Evolutionary conservation across 2,888 invertebrate species (phyloP).

Genomic region (Rhamphomyia laevipes): DNA sequence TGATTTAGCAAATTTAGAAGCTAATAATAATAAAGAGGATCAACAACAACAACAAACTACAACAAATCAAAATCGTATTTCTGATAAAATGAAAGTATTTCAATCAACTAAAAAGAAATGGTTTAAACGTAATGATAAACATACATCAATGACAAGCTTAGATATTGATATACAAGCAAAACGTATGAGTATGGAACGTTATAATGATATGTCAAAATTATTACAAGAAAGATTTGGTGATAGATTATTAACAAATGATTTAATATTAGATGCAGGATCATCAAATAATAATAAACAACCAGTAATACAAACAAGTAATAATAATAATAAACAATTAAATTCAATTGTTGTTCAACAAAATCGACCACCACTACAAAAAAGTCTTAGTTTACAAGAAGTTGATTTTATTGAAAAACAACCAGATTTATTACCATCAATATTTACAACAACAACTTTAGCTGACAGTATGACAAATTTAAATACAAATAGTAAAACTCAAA

Average conservation of each 20-base stretch:
- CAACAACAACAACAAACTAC: neutral
- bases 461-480: slow-evolving; percentile 4
- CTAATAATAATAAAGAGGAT: slow-evolving; percentile 30
- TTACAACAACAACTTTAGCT: slow-evolving; percentile 17
- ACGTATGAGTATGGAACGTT: slow-evolving; percentile 56
- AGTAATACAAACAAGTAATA: neutral
- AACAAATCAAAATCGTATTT: slow-evolving; percentile 10
- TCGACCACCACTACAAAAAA: slow-evolving; percentile 28
- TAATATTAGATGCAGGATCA: neutral
- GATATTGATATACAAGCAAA: slow-evolving; percentile 52
- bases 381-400: slow-evolving; percentile 35
- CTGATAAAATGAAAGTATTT: slow-evolving; percentile 38
- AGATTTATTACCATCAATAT: slow-evolving; percentile 23
- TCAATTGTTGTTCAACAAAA: slow-evolving; percentile 15
- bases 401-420: slow-evolving; percentile 30
- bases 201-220: slow-evolving; percentile 59
- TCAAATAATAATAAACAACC: neutral
- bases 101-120: slow-evolving; percentile 51
- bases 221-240: slow-evolving; percentile 54
- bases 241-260: slow-evolving; percentile 2
- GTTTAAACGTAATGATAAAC: slow-evolving; percentile 42
- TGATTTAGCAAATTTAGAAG: slow-evolving; percentile 50
- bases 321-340: slow-evolving; percentile 10
- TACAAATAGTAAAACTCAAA: neutral
- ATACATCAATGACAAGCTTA: slow-evolving; percentile 23